Base-by-base conservation (phyloP, 1,140 invertebrate species). In the Sipha flava region DNA sequence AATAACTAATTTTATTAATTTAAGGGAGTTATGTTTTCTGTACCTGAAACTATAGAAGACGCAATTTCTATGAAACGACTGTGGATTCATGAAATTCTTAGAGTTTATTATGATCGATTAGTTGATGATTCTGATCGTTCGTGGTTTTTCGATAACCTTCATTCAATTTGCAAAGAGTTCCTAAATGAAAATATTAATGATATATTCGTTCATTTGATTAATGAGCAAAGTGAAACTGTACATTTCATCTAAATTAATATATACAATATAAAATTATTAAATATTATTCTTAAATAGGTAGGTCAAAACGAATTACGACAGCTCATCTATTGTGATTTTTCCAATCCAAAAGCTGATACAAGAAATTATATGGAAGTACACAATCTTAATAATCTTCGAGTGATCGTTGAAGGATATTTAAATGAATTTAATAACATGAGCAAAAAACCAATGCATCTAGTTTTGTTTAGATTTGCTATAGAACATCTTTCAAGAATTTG, bases 381-480 rank as follows among this genome's bases (percentile, higher is more conserved):
- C 2, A 93, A 98, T 84, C 87, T 97, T 81, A 92, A 95, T 80
- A 88, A 91, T 75, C 87, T 99, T 54, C 90, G 91, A 81, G 88
- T 89, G 0, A 93, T 96, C n/a, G 94, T 96, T 0, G 95, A 98
- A 84, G 91, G 91, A 0, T 97, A 95, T 87, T 87, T 98, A 16
- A 90, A 92, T 2, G 96, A 98, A 84, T 98, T 92, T 83, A 98
- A 98, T 85, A 94, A 96, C 80, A 95, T 98, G 92, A 95, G 94
- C 26, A 98, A 97, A 85, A 98, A 98, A 84, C 95, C 96, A 0
- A 98, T 98, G 96, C 95, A 96, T 87, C 87, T 98, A 59, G 95
- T 98, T 4, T 87, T 98, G 31, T 98, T 98, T 85, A 92, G 92
- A 93, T 98, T 96, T 88, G 95, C 95, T 16, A 93, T 98, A 80